phyloP scores from a whole-genome alignment of 1,140 invertebrate genomes.

The Drosophila santomea region DNA sequence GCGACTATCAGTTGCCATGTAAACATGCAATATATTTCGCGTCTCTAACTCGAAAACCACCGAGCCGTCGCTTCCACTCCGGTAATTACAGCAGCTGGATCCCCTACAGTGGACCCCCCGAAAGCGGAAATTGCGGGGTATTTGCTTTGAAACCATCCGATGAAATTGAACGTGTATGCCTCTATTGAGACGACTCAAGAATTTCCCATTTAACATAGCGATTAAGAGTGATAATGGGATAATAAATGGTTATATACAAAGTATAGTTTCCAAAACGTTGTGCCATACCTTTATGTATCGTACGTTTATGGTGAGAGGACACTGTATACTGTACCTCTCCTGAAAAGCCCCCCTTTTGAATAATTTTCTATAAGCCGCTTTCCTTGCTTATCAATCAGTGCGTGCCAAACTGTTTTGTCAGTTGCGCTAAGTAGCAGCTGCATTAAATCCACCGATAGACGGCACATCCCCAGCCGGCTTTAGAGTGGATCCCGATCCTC shows the following conservation, averaged over 20 bases:
- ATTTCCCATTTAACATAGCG: neutral
- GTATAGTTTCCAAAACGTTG: neutral
- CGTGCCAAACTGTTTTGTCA: constrained; percentile 81
- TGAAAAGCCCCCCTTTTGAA: neutral
- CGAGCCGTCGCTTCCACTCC: constrained; percentile 15
- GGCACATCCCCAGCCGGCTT: constrained; percentile 27
- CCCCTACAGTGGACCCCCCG: constrained; percentile 32
- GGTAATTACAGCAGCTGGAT: constrained; percentile 54
- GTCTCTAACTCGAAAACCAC: constrained; percentile 51
- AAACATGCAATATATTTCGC: constrained; percentile 82
- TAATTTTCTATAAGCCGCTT: constrained; percentile 12
- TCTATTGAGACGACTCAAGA: neutral
- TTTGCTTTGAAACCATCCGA: neutral
- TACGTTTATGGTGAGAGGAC: neutral
- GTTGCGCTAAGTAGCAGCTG: constrained; percentile 74
- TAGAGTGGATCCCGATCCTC: constrained; percentile 13
- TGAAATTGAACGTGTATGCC: neutral
- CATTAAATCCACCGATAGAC: constrained; percentile 60
- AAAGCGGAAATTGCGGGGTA: constrained; percentile 21
- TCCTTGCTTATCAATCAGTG: constrained; percentile 77
- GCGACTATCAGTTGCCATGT: constrained; percentile 79
- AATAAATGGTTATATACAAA: constrained; percentile 7
- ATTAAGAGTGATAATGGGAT: constrained; percentile 23
- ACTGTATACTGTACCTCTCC: constrained; percentile 1
- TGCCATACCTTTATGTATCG: no score